Conservation (phyloP, 2,113 vertebrate genomes). For the Indicator maculatus region DNA sequence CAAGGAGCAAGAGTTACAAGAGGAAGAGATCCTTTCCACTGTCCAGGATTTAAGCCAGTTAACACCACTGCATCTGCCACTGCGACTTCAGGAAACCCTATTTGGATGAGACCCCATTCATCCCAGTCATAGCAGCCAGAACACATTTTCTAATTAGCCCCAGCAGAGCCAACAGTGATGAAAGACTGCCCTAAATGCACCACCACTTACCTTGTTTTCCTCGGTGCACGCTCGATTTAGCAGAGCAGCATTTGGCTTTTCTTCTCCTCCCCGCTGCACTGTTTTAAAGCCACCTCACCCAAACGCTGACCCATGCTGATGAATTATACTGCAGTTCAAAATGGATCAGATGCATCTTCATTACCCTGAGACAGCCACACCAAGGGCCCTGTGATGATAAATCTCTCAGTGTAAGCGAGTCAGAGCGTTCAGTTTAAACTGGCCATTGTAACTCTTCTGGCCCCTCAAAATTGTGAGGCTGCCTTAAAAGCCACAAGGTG, state of each 20-base stretch:
- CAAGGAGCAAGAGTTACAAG: not conserved
- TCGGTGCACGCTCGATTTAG: fast-evolving
- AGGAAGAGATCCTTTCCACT: not conserved
- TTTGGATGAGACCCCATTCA: not conserved
- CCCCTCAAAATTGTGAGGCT: not conserved
- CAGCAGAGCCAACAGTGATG: not conserved
- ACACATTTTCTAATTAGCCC: not conserved
- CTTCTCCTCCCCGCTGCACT: not conserved
- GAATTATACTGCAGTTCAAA: not conserved
- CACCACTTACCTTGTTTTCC: constrained; percentile 35
- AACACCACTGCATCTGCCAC: not conserved
- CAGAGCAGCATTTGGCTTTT: constrained; percentile 3
- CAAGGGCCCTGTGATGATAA: not conserved
- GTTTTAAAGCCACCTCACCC: constrained; percentile 11
- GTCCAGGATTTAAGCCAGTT: not conserved
- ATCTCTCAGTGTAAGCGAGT: not conserved
- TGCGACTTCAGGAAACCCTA: not conserved
- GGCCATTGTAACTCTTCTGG: not conserved
- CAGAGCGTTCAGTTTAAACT: not conserved
- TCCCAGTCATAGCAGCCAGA: not conserved
- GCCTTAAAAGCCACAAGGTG: not conserved
- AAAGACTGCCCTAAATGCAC: not conserved
- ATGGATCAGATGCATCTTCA: not conserved
- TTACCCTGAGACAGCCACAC: not conserved
- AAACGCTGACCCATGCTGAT: not conserved